Evolutionary conservation across 1,140 invertebrate genomes (phyloP), one percentile per base, ranked within the genome.

Genomic region (Hycleus cichorii): DNA sequence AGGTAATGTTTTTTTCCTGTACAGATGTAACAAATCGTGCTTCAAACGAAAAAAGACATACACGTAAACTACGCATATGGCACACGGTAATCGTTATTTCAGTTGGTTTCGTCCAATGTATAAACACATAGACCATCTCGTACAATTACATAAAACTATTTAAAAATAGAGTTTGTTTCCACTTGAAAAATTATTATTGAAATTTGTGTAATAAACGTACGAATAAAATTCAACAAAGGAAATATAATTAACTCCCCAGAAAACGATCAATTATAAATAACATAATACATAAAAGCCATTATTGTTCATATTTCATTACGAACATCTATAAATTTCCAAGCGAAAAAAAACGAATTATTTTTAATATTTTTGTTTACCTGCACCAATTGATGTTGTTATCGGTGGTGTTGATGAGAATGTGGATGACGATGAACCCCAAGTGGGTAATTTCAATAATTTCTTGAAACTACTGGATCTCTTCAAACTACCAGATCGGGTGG

Each of bases 391-490:
- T 32, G 32, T 32, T 5, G 32, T 5, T 32, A 4, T 32, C 7
- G 32, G 7, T 32, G 32, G 4, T 5, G 32, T 5, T 32, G 32
- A 32, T 32, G 32, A 32, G 32, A 5, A 32, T 42, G 50, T 40
- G 10, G 40, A 42, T 7, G 38, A 51, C 46, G 59, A 56, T 8
- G 77, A 75, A 69, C 76, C 77, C 76, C 79, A 81, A 67, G 78
- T 78, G 40, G 80, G 80, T 44, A 82, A 71, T 64, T 82, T 82
- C 39, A 83, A 72, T 26, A 83, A 73, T 65, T 81, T 79, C 72
- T 83, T 83, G 65, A 83, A 80, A 67, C 80, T 81, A 62, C 77
- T 79, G 69, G 77, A 80, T 62, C 81, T 65, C 71, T 79, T 76
- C 66, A 81, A 67, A 65, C 77, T 69, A 52, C 70, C 69, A 49